phyloP scores from a whole-genome alignment of 2,888 invertebrate genomes.

The Amaurobius ferox region DNA sequence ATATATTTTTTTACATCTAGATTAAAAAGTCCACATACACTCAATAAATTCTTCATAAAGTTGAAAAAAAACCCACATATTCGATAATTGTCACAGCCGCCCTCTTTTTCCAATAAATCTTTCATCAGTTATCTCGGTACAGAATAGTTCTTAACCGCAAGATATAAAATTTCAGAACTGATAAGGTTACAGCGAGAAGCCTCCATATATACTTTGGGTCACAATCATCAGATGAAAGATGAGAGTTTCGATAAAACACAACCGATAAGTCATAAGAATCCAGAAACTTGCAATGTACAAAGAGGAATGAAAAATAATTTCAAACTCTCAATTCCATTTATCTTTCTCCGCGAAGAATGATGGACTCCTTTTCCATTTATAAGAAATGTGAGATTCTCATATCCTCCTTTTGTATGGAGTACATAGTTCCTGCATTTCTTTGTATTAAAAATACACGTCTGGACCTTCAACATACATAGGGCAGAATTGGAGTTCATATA shows the following conservation, averaged over 20 bases:
- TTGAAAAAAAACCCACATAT: no score
- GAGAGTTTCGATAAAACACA: constrained; percentile 32
- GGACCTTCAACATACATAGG: no score
- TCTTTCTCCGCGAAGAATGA: constrained; percentile 35
- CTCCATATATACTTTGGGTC: constrained; percentile 2
- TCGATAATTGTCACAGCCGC: no score
- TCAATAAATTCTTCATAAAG: no score
- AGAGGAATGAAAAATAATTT: constrained; percentile 50
- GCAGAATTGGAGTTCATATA: no score
- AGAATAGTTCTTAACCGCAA: constrained; percentile 1
- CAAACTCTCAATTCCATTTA: constrained; percentile 30
- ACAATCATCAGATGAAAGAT: constrained; percentile 39
- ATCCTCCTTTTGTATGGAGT: no score
- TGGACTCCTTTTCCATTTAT: constrained; percentile 34
- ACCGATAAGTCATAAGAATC: constrained; percentile 59
- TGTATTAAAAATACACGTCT: no score
- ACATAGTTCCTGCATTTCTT: no score
- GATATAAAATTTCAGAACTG: constrained; percentile 15
- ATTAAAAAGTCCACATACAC: no score
- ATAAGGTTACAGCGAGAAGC: constrained; percentile 15
- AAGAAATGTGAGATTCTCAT: no score
- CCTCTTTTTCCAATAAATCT: neutral
- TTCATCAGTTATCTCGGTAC: constrained; percentile 36
- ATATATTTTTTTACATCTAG: no score
- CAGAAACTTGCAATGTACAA: constrained; percentile 31